Percentiles rank a stretch among this genome's conserved stretches.
Conservation (phyloP, 2,888 invertebrate genomes). For the Colletes collaris region DNA sequence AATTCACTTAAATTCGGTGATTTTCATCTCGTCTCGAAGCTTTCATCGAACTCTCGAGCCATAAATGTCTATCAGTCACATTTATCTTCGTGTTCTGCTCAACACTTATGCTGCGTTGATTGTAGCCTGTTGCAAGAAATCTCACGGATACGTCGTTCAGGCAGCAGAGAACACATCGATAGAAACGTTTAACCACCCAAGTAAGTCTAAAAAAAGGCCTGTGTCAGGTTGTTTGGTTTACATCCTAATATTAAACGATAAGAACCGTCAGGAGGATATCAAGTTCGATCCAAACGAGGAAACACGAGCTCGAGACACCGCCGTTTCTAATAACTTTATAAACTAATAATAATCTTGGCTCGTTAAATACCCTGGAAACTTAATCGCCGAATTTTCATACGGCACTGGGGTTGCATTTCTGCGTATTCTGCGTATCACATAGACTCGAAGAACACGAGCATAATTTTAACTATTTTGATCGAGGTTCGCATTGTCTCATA, state of each 20-base stretch:
- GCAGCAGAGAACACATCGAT: background rate
- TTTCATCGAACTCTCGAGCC: background rate
- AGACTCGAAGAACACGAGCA: too few species aligned
- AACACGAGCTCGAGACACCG: conserved; percentile 11
- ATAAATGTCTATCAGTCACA: conserved; percentile 27
- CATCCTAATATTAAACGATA: too few species aligned
- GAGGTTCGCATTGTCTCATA: background rate
- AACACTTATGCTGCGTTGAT: conserved; percentile 46
- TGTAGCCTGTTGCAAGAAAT: conserved; percentile 5
- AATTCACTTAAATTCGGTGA: too few species aligned
- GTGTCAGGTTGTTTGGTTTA: background rate
- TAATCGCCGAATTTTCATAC: conserved; percentile 41
- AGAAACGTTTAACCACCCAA: background rate
- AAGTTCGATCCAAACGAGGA: background rate
- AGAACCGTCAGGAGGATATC: background rate
- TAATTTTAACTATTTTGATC: too few species aligned
- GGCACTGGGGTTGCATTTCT: conserved; percentile 25
- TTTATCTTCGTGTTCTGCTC: conserved; percentile 31
- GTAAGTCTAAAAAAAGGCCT: background rate
- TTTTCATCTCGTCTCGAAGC: background rate
- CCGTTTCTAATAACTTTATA: conserved; percentile 28
- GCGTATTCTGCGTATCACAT: background rate
- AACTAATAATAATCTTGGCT: conserved; percentile 53
- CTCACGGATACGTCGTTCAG: background rate
- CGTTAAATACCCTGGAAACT: conserved; percentile 44